Conservation (phyloP, 2,888 invertebrate species). For the Andrena camellia region DNA sequence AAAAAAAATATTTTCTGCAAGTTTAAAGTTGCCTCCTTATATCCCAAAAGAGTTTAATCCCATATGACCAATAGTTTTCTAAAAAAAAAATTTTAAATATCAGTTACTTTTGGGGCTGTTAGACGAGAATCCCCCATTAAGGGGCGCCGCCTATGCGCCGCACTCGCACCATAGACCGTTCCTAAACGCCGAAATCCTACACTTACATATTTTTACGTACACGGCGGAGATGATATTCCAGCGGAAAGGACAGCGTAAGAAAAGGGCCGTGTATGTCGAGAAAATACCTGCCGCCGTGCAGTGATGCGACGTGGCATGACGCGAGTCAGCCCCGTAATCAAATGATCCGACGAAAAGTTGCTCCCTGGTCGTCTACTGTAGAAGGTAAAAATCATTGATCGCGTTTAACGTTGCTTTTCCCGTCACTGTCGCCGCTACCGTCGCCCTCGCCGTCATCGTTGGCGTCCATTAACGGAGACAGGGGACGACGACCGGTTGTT, state of each 20-base stretch:
- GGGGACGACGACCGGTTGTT: conserved; percentile 46
- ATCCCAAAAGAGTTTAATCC: too few relatives aligned
- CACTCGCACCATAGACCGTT: too few relatives aligned
- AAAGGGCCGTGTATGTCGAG: conserved; percentile 16
- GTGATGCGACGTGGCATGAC: conserved; percentile 38
- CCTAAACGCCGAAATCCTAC: too few relatives aligned
- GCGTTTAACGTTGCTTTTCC: background rate
- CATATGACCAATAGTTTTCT: too few relatives aligned
- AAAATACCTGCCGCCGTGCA: conserved; percentile 31
- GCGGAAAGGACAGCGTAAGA: conserved; percentile 42
- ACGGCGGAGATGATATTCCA: conserved; percentile 15
- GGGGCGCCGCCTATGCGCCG: too few relatives aligned
- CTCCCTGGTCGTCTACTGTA: conserved; percentile 23
- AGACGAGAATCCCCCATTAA: too few relatives aligned
- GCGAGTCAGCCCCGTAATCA: conserved; percentile 60
- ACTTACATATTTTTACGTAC: background rate
- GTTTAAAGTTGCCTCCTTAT: too few relatives aligned
- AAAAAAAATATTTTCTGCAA: too few relatives aligned
- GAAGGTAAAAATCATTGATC: background rate
- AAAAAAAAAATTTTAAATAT: too few relatives aligned
- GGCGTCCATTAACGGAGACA: conserved; percentile 29
- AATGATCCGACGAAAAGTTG: conserved; percentile 35
- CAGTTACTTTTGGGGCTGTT: too few relatives aligned
- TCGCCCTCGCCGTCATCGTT: background rate
- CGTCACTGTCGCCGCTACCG: background rate